Percentiles rank a stretch among this genome's conserved stretches.
These are phyloP conservation scores for Nephrocerus scutellatus DNA, from an alignment of 2,888 invertebrate species.

Conservation along the genomic window DNA sequence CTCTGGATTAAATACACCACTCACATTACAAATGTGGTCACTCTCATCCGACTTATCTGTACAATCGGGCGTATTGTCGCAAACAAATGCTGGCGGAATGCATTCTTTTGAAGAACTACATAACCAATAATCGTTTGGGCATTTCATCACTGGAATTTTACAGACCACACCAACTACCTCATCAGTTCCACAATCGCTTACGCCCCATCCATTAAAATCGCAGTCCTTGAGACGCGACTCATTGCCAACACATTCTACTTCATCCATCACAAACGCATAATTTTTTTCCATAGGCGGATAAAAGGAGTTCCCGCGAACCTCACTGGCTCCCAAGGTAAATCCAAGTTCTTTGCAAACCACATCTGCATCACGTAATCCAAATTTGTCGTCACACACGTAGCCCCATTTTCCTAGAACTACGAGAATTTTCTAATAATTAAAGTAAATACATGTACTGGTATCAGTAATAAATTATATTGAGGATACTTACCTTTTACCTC, in stretches of 20 bases:
- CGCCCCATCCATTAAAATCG: conserved; percentile 65
- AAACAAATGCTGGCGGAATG: conserved; percentile 56
- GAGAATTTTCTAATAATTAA: too few relatives aligned
- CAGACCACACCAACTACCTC: conserved; percentile 64
- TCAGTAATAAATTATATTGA: neutral
- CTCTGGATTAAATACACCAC: conserved; percentile 22
- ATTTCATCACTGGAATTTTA: conserved; percentile 53
- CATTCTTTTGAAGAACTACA: conserved; percentile 57
- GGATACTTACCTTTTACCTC: conserved; percentile 57
- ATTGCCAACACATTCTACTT: conserved; percentile 60
- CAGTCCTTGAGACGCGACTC: conserved; percentile 62
- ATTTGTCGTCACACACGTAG: conserved; percentile 66
- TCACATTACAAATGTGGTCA: conserved; percentile 54
- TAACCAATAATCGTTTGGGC: conserved; percentile 57
- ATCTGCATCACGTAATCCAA: conserved; percentile 59
- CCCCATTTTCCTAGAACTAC: conserved; percentile 63
- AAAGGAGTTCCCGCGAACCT: conserved; percentile 54
- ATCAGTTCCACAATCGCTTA: conserved; percentile 61
- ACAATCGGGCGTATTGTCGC: conserved; percentile 60
- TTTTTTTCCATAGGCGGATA: conserved; percentile 42
- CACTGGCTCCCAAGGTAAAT: conserved; percentile 56
- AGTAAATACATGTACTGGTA: neutral
- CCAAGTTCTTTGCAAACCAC: conserved; percentile 67
- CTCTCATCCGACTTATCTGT: conserved; percentile 59
- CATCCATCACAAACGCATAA: conserved; percentile 60